phyloP scores from a whole-genome alignment of 2,797 vertebrate genomes.

The Galaxias olidus region DNA sequence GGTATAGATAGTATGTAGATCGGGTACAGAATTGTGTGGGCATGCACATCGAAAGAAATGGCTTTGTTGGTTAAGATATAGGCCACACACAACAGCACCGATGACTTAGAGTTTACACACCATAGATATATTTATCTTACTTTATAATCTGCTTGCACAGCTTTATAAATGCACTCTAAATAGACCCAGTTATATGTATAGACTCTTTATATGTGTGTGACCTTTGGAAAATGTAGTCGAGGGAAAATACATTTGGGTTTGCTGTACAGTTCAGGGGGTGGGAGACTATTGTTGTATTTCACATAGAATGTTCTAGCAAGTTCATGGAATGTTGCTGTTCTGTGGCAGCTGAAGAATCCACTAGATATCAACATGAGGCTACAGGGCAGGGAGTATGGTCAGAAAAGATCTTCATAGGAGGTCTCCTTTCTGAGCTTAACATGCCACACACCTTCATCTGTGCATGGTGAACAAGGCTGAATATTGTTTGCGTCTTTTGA shows the following conservation, averaged over 20 bases:
- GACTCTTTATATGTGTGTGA: conserved; percentile 36
- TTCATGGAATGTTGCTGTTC: conserved; percentile 58
- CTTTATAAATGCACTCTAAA: conserved; percentile 33
- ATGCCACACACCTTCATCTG: conserved; percentile 36
- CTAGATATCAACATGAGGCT: conserved; percentile 39
- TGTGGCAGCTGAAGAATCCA: conserved; percentile 47
- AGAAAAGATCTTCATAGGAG: conserved; percentile 46
- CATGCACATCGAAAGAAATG: conserved; percentile 9
- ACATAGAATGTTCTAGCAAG: conserved; percentile 59
- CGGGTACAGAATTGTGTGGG: conserved; percentile 37
- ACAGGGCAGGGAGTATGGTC: conserved; percentile 26
- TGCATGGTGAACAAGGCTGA: conserved; percentile 44
- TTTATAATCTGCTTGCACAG: conserved; percentile 35
- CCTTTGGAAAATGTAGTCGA: conserved; percentile 27
- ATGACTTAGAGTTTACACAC: conserved; percentile 35
- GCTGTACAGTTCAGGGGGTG: conserved; percentile 40
- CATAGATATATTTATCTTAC: conserved; percentile 27
- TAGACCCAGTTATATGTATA: conserved; percentile 9
- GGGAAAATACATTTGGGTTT: conserved; percentile 30
- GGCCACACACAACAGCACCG: not conserved
- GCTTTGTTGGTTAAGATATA: not conserved
- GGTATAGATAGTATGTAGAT: conserved; percentile 17
- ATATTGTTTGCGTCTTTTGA: conserved; percentile 19
- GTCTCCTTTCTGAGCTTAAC: conserved; percentile 37
- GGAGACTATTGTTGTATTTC: conserved; percentile 47